Percentiles rank a stretch among this genome's conserved stretches.
phyloP scores from a whole-genome alignment of 2,888 invertebrate genomes.

The Blomia tropicalis region DNA sequence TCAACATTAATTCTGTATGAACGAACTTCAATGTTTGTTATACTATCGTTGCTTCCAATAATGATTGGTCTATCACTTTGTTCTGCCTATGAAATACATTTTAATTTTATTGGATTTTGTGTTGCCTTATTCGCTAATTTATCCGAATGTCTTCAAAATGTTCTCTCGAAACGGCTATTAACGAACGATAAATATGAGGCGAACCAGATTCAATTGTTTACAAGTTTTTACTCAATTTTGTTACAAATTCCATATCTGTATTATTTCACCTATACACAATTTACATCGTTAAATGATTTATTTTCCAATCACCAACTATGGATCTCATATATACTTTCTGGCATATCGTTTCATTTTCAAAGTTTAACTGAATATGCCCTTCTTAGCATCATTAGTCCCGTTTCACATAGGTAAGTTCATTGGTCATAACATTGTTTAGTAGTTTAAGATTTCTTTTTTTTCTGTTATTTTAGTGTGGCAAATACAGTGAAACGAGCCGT shows the following conservation, averaged over 20 bases:
- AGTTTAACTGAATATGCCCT: slow-evolving; percentile 60
- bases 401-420: slow-evolving; percentile 51
- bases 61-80: slow-evolving; percentile 59
- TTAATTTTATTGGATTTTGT: slow-evolving; percentile 52
- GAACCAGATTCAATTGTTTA: slow-evolving; percentile 61
- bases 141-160: slow-evolving; percentile 60
- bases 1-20: slow-evolving; percentile 45
- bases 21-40: slow-evolving; percentile 50
- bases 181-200: slow-evolving; percentile 56
- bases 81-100: slow-evolving; percentile 59
- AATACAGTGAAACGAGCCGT: slow-evolving; percentile 62
- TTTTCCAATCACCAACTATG: slow-evolving; percentile 39
- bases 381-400: slow-evolving; percentile 62
- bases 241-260: slow-evolving; percentile 52
- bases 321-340: slow-evolving; percentile 49
- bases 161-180: slow-evolving; percentile 58
- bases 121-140: slow-evolving; percentile 61
- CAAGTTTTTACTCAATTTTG: slow-evolving; percentile 53
- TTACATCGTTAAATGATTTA: slow-evolving; percentile 33
- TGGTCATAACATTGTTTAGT: neutral
- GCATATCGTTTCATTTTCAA: slow-evolving; percentile 61
- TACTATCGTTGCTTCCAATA: slow-evolving; percentile 55
- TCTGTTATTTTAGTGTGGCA: slow-evolving; percentile 47
- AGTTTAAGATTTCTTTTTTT: slow-evolving; percentile 15
- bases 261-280: slow-evolving; percentile 34